phyloP scores from a whole-genome alignment of 2,888 invertebrate species.

The Clitarchus hookeri region DNA sequence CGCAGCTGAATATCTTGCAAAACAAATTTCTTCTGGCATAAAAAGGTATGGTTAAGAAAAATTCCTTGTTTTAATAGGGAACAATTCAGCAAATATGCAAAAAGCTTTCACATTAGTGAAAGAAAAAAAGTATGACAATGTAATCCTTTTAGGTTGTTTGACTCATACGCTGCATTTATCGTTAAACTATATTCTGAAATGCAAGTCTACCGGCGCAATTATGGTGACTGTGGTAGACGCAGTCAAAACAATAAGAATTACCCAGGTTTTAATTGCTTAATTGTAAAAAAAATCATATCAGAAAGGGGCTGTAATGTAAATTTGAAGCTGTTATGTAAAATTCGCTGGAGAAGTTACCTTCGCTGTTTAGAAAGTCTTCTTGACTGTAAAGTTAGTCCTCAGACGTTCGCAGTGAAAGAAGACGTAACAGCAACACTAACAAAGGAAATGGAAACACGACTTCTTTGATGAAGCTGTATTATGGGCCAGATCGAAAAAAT shows the following conservation, averaged over 20 bases:
- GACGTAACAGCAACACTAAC: slow-evolving; percentile 30
- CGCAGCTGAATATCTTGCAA: background rate
- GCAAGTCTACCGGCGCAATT: slow-evolving; percentile 33
- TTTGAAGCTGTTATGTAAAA: slow-evolving; percentile 39
- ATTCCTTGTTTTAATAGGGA: slow-evolving; percentile 23
- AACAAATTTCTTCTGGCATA: background rate
- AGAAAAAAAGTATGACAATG: slow-evolving; percentile 30
- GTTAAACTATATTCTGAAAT: slow-evolving; percentile 36
- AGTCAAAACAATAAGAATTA: slow-evolving; percentile 37
- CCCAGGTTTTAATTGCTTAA: slow-evolving; percentile 25
- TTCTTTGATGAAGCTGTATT: slow-evolving; percentile 40
- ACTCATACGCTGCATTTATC: slow-evolving; percentile 40
- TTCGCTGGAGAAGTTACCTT: slow-evolving; percentile 38
- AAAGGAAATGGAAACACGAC: slow-evolving; percentile 29
- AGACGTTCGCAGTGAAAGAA: slow-evolving; percentile 37
- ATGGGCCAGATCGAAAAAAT: slow-evolving; percentile 38
- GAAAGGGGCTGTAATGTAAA: slow-evolving; percentile 17
- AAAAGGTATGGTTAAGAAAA: background rate
- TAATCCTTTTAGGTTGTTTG: slow-evolving; percentile 38
- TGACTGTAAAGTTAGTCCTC: slow-evolving; percentile 33
- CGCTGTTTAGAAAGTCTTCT: slow-evolving; percentile 37
- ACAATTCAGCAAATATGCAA: slow-evolving; percentile 17
- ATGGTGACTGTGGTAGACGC: slow-evolving; percentile 33
- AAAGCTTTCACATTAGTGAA: background rate
- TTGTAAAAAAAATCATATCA: slow-evolving; percentile 2